Evolutionary conservation across 2,113 vertebrate species (phyloP).

Genomic region (Triplophysa rosa): DNA sequence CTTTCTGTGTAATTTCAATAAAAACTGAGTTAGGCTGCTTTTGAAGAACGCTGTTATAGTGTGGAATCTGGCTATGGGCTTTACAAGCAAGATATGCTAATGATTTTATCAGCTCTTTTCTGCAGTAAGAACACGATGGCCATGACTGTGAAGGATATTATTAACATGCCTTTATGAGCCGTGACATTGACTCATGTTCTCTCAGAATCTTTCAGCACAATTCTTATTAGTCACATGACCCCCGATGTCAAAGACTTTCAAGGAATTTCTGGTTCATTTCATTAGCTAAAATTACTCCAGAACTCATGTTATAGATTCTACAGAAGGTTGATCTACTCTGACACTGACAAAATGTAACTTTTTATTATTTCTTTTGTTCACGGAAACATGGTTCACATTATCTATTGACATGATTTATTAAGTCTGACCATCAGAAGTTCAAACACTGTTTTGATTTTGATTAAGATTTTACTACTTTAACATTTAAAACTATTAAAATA

Average conservation of each 20-base stretch:
- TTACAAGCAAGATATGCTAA: no score
- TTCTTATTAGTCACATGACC: slow-evolving; percentile 4
- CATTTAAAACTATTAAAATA: no score
- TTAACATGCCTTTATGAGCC: neutral
- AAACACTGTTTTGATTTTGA: no score
- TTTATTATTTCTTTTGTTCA: no score
- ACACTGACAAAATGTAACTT: no score
- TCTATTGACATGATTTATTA: no score
- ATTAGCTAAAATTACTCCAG: neutral
- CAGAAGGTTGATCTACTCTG: neutral
- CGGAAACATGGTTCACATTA: no score
- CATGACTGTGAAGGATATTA: slow-evolving; percentile 3
- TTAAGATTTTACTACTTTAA: no score
- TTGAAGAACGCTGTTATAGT: no score
- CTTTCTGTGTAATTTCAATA: neutral
- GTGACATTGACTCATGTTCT: neutral
- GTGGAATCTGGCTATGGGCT: neutral
- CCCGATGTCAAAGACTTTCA: slow-evolving; percentile 14
- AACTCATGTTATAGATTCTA: neutral
- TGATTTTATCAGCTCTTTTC: neutral
- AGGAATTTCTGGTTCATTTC: neutral
- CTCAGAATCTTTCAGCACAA: slow-evolving; percentile 22
- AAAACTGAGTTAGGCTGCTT: no score
- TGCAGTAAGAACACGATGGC: neutral
- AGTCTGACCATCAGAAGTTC: no score